These are phyloP conservation scores for Apis florea DNA, from an alignment of 1,140 invertebrate species.

Conservation along the genomic window DNA sequence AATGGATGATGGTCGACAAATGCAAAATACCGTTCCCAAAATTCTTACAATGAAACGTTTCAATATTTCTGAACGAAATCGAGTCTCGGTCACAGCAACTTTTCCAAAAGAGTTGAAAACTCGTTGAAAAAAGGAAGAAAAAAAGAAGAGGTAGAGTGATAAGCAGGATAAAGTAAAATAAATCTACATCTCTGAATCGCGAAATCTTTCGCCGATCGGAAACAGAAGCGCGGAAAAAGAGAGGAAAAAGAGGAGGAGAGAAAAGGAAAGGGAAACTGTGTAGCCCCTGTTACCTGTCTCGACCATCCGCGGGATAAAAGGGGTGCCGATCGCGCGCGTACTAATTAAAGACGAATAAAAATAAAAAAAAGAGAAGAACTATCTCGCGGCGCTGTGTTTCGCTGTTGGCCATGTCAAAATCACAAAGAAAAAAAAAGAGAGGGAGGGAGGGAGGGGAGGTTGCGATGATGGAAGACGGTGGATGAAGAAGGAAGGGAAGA, in stretches of 20 bases:
- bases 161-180: not conserved
- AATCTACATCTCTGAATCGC: not conserved
- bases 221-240: not conserved
- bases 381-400: slow-evolving; percentile 30
- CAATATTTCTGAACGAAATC: too few relatives aligned
- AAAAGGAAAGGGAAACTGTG: not conserved
- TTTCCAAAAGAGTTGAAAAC: too few relatives aligned
- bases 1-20: too few relatives aligned
- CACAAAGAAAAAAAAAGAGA: slow-evolving; percentile 38
- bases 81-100: too few relatives aligned
- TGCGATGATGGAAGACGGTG: not conserved
- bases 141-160: too few relatives aligned
- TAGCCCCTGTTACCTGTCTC: slow-evolving; percentile 17
- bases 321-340: slow-evolving; percentile 41
- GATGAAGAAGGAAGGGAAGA: not conserved
- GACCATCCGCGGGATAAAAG: slow-evolving; percentile 31
- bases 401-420: slow-evolving; percentile 50
- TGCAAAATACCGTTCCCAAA: too few relatives aligned
- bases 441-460: not conserved
- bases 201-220: not conserved
- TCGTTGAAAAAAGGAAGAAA: too few relatives aligned
- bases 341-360: slow-evolving; percentile 49
- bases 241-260: not conserved
- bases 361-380: slow-evolving; percentile 16
- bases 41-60: too few relatives aligned